A percentile compares a stretch with the other conserved stretches of the same genome.
Conservation (phyloP, 2,113 vertebrate genomes). For the Neofelis nebulosa region DNA sequence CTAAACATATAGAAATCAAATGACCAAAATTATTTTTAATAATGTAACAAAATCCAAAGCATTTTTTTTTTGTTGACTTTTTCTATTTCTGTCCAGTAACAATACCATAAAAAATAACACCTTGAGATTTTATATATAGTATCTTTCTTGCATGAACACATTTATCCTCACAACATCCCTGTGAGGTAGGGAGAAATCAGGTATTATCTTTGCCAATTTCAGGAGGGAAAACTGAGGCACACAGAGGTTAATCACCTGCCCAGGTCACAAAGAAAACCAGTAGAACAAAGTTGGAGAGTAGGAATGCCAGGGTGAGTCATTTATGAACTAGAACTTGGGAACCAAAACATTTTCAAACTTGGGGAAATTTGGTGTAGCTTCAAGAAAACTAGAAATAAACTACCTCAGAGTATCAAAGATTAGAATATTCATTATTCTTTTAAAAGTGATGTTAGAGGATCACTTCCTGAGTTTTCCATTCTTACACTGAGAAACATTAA, state of each 20-base stretch:
- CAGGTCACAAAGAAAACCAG: slow-evolving; percentile 51
- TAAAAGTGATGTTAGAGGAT: slow-evolving; percentile 1
- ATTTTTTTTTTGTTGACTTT: slow-evolving; percentile 38
- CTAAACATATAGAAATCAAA: slow-evolving; percentile 53
- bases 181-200: slow-evolving; percentile 74
- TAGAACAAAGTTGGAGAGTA: not conserved
- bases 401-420: slow-evolving; percentile 50
- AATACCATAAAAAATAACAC: slow-evolving; percentile 60
- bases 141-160: slow-evolving; percentile 69
- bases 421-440: slow-evolving; percentile 25
- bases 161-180: slow-evolving; percentile 80
- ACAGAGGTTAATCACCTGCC: slow-evolving; percentile 44
- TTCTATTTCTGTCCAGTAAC: slow-evolving; percentile 58
- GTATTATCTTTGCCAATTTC: slow-evolving; percentile 59
- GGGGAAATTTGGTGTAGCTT: slow-evolving; percentile 22
- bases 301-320: not conserved
- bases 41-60: slow-evolving; percentile 59
- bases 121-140: slow-evolving; percentile 56
- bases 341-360: slow-evolving; percentile 59
- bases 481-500: slow-evolving; percentile 41
- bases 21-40: slow-evolving; percentile 51
- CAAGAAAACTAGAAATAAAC: slow-evolving; percentile 58
- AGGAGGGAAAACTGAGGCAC: slow-evolving; percentile 43
- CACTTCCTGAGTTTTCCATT: slow-evolving; percentile 36
- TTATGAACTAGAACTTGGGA: slow-evolving; percentile 1